Base-by-base conservation (phyloP, 1,140 invertebrate genomes). In the Oreohelix idahoensis region DNA sequence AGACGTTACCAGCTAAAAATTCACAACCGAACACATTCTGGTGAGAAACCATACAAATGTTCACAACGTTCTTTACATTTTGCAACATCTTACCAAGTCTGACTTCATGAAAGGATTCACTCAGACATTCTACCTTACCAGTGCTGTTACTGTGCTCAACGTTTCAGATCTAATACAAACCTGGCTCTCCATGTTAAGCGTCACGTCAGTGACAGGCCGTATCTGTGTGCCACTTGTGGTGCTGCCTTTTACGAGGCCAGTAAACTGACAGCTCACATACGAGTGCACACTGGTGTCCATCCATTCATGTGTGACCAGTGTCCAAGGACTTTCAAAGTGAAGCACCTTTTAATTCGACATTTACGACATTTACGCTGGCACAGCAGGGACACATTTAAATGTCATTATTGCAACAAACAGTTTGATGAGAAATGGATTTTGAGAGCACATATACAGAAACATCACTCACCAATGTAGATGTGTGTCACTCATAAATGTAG, bases 361-460 rank as follows among this genome's bases (percentile, higher is more conserved):
- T n/a, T n/a, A n/a, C n/a, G n/a, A n/a, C n/a, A n/a, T n/a, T 66
- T 66, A 35, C 63, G 63, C 63, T 66, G 63, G 63, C 63, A 66
- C 29, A 66, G 63, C 17, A n/a, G 63, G 4, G 29, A 66, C 29
- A 29, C 29, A 2, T 66, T 66, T 66, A 66, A 32, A 11, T 66
- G 63, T 66, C 4, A 32, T 8, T n/a, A 66, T 35, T 66, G 63
- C 20, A 11, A 66, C 29, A 66, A 32, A 66, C 1, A 29, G 8
- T 66, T 29, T 66, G 63, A 66, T 66, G 63, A 66, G 29, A 66
- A 66, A 23, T 66, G 63, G 63, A 66, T 35, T 66, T 35, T 66
- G 17, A 66, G 63, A 66, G 63, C 63, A 32, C 63, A 66, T 66
- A 29, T 66, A 8, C n/a, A 29, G 8, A 66, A 66, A 32, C 63